Base-by-base conservation (phyloP, 2,888 invertebrate species). In the Caenorhabditis sp. region DNA sequence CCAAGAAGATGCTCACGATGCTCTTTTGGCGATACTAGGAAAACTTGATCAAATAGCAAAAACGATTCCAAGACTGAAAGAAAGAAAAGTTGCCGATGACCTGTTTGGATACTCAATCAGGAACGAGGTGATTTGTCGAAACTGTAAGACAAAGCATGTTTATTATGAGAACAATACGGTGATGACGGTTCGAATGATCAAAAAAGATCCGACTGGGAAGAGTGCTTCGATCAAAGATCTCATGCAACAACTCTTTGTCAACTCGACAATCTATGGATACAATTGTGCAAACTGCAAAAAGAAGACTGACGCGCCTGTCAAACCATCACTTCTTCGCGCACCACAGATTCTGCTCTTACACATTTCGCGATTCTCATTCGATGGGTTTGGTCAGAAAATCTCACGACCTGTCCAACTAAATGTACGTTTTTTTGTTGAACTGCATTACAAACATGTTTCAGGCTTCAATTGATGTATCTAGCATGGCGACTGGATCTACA, bases 81-180 rank as follows among this genome's bases (percentile, higher is more conserved):
- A 55, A 14, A 53, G 73, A 37, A 68, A 65, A 59, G 59, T 73
- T 1, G 58, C 62, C 2, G 73, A 73, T 26, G 73, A 73, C 14
- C 27, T 73, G 19, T 73, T 68, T 55, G 73, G 73, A 19, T 73
- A 73, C 31, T 65, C 73, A 12, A 68, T 73, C 6, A 31, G 73
- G 50, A 73, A 73, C 17, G 73, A 73, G 51, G 73, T 73, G 1
- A 60, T 65, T 8, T 73, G 73, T 27, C 24, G 57, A 27, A 36
- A 31, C 14, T 73, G 73, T 58, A 65, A 73, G n/a, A 53, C 68
- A 23, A 73, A 73, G 31, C 73, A 73, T 62, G 68, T 73, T 27
- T 73, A 66, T 17, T 73, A 73, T 49, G 73, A 73, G 53, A 67
- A 73, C 8, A 73, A 73, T 54, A 73, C 73, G 0, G 73, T 73